These are phyloP conservation scores for Tautogolabrus adspersus DNA, from an alignment of 2,113 vertebrate genomes.

Conservation along the genomic window DNA sequence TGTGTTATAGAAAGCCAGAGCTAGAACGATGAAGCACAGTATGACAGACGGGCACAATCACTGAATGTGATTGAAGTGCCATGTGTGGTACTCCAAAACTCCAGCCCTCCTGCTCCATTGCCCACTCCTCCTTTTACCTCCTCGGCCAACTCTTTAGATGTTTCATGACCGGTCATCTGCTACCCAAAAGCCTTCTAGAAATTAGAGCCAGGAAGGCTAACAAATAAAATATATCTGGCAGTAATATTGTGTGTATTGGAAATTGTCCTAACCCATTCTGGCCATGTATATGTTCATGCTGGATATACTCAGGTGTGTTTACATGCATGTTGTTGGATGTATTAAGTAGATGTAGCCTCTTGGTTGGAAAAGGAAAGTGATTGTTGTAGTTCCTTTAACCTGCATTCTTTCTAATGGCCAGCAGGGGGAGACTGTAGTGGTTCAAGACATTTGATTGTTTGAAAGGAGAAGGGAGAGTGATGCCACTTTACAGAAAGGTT, in stretches of 20 bases:
- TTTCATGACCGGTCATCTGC: constrained; percentile 57
- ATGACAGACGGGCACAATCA: constrained; percentile 66
- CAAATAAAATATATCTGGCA: constrained; percentile 15
- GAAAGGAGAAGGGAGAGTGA: no score
- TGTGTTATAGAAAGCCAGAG: constrained; percentile 42
- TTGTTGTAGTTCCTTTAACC: not conserved
- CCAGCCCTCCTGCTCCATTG: constrained; percentile 35
- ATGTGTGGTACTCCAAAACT: constrained; percentile 56
- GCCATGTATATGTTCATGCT: not conserved
- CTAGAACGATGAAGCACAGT: constrained; percentile 64
- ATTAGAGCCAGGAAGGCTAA: not conserved
- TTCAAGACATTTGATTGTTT: no score
- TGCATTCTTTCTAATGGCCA: not conserved
- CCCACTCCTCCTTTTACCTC: constrained; percentile 53
- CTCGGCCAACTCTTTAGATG: constrained; percentile 37
- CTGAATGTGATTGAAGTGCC: constrained; percentile 72
- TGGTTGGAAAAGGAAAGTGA: no score
- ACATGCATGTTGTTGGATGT: not conserved
- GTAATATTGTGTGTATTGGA: constrained; percentile 15
- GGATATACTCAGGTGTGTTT: constrained; percentile 17
- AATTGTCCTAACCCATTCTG: constrained; percentile 19
- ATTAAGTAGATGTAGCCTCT: no score
- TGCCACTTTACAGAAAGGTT: no score
- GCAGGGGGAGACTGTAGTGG: no score
- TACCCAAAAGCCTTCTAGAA: constrained; percentile 24